Evolutionary conservation across 2,797 vertebrate genomes (phyloP).

Genomic region (Dermochelys coriacea): DNA sequence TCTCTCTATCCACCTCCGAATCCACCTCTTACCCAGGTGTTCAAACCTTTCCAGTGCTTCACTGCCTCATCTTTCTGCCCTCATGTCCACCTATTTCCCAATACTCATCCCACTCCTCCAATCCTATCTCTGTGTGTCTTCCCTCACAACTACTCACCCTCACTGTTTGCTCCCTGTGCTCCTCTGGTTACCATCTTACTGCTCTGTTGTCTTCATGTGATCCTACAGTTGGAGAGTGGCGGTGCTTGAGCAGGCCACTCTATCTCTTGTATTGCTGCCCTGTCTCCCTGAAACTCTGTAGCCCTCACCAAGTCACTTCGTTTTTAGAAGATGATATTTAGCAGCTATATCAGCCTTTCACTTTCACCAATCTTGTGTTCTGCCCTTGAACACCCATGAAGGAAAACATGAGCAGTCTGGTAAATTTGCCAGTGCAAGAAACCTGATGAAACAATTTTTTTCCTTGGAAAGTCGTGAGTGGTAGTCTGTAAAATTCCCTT

Average conservation of each 20-base stretch:
- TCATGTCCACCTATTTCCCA: conserved; percentile 26
- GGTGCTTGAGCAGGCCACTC: neutral
- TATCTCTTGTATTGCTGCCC: neutral
- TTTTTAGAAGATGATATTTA: conserved; percentile 1
- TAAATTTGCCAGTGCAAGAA: conserved; percentile 1
- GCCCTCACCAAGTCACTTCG: neutral
- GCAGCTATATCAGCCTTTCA: neutral
- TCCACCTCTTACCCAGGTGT: conserved; percentile 23
- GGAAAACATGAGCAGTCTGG: neutral
- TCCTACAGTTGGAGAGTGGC: conserved; percentile 24
- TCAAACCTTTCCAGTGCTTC: conserved; percentile 36
- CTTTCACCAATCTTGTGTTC: neutral
- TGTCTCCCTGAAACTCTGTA: conserved; percentile 31
- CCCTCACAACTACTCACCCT: neutral
- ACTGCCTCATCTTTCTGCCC: conserved; percentile 6
- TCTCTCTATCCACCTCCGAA: neutral
- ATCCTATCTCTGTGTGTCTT: conserved; percentile 15
- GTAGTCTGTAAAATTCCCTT: neutral
- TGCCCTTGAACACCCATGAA: neutral
- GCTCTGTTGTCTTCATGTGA: conserved; percentile 40
- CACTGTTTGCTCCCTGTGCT: conserved; percentile 18
- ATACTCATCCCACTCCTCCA: conserved; percentile 13
- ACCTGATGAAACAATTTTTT: conserved; percentile 24
- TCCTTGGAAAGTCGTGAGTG: conserved; percentile 11
- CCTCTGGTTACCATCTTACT: conserved; percentile 36